A percentile compares a stretch with the other conserved stretches of the same genome.
Evolutionary conservation across 35 echinoderm and acorn worm genomes (phyloP).

Genomic region (Eucidaris tribuloides): DNA sequence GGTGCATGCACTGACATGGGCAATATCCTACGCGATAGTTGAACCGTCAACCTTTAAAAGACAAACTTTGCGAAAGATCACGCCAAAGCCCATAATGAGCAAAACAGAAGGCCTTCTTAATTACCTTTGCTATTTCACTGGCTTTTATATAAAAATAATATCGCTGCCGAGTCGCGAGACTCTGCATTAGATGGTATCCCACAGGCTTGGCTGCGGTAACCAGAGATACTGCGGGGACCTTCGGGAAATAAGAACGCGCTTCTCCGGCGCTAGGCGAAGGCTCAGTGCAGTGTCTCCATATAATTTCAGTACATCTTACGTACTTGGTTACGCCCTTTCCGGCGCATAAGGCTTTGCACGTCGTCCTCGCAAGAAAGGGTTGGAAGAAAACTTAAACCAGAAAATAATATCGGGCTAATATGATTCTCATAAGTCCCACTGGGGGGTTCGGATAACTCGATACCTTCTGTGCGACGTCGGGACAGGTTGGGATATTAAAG

Average conservation of each 20-base stretch:
- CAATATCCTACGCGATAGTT: too few relatives aligned
- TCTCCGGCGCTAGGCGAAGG: background rate
- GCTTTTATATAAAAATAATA: conserved; percentile 17
- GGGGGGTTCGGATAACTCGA: conserved; percentile 9
- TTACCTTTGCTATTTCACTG: conserved; percentile 23
- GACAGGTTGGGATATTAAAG: conserved; percentile 5
- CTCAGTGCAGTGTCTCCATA: background rate
- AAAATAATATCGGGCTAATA: conserved; percentile 18
- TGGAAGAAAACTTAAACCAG: background rate
- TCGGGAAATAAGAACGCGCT: background rate
- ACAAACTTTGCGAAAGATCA: background rate
- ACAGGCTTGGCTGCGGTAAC: background rate
- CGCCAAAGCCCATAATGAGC: conserved; percentile 12
- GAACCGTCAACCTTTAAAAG: too few relatives aligned
- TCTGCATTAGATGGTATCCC: conserved; percentile 12
- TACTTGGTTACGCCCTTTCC: too few relatives aligned
- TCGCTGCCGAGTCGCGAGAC: background rate
- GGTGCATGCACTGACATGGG: too few relatives aligned
- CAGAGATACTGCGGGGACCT: background rate
- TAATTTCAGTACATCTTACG: too few relatives aligned
- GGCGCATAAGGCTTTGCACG: too few relatives aligned
- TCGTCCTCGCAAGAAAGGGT: too few relatives aligned
- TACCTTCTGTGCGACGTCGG: background rate
- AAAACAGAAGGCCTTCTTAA: conserved; percentile 34
- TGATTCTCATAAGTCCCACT: background rate